A percentile compares a stretch with the other conserved stretches of the same genome.
phyloP scores from a whole-genome alignment of 2,113 vertebrate genomes.

The Entelurus aequoreus region DNA sequence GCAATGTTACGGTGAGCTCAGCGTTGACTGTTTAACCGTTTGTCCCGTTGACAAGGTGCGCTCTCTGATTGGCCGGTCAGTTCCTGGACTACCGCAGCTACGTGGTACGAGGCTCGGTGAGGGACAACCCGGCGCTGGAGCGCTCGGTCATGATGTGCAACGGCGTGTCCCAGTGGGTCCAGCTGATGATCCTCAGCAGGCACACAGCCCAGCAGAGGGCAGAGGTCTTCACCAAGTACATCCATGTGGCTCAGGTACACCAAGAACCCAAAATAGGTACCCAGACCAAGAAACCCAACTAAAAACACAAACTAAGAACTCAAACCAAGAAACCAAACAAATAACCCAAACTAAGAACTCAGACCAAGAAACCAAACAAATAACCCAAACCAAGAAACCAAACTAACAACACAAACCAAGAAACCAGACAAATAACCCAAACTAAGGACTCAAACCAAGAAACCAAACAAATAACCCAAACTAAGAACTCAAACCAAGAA shows the following conservation, averaged over 20 bases:
- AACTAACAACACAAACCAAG: no score
- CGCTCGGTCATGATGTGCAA: conserved; percentile 85
- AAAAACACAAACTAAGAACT: no score
- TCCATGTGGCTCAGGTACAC: conserved; percentile 83
- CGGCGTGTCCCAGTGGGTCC: conserved; percentile 90
- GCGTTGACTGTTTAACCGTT: not conserved
- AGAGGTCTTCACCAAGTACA: conserved; percentile 88
- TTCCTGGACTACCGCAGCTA: conserved; percentile 85
- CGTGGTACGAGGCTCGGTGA: conserved; percentile 78
- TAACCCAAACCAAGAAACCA: no score
- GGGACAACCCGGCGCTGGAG: conserved; percentile 79
- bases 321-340: no score
- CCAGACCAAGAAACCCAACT: no score
- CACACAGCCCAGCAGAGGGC: conserved; percentile 85
- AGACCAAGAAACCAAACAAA: no score
- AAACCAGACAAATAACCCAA: no score
- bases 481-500: no score
- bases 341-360: no score
- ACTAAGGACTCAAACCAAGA: no score
- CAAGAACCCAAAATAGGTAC: not conserved
- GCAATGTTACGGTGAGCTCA: conserved; percentile 77
- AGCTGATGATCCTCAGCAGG: conserved; percentile 89
- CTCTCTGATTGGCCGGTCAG: conserved; percentile 58
- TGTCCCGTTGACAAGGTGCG: not conserved
- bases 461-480: no score